Conservation (phyloP, 2,888 invertebrate genomes). For the Dinocampus coccinellae region DNA sequence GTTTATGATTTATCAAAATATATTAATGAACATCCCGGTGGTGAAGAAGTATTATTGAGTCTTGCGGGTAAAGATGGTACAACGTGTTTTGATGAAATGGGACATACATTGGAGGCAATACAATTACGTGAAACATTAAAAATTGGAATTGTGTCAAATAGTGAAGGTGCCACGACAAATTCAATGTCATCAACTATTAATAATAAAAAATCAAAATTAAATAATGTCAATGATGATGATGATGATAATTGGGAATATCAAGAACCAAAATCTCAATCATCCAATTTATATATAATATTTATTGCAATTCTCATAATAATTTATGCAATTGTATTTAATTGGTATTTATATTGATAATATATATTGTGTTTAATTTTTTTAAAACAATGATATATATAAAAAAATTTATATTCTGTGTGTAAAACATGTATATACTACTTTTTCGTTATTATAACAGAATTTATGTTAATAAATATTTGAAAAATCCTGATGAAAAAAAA, state of each 20-base stretch:
- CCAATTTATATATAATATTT: slow-evolving; percentile 41
- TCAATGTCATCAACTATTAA: background rate
- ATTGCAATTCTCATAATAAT: slow-evolving; percentile 44
- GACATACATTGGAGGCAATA: slow-evolving; percentile 77
- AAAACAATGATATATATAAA: too few species aligned
- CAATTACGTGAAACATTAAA: slow-evolving; percentile 74
- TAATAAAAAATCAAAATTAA: background rate
- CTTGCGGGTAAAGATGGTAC: slow-evolving; percentile 74
- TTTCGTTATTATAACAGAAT: background rate
- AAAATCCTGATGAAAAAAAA: background rate
- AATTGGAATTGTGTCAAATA: slow-evolving; percentile 72
- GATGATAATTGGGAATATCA: slow-evolving; percentile 56
- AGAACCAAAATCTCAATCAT: slow-evolving; percentile 44
- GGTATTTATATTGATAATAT: too few species aligned
- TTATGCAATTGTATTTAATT: slow-evolving; percentile 55
- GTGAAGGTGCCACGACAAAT: slow-evolving; percentile 5
- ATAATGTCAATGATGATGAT: slow-evolving; percentile 49
- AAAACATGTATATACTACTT: background rate
- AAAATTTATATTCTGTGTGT: too few species aligned
- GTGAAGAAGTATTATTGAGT: slow-evolving; percentile 74
- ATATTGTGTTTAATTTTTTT: slow-evolving; percentile 29
- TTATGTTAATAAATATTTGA: background rate
- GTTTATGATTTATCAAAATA: slow-evolving; percentile 75
- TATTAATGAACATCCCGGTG: slow-evolving; percentile 74
- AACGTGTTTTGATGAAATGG: slow-evolving; percentile 78